Percentiles rank a stretch among this genome's conserved stretches.
Conservation (phyloP, 1,140 invertebrate genomes). For the Caenorhabditis tropicalis region DNA sequence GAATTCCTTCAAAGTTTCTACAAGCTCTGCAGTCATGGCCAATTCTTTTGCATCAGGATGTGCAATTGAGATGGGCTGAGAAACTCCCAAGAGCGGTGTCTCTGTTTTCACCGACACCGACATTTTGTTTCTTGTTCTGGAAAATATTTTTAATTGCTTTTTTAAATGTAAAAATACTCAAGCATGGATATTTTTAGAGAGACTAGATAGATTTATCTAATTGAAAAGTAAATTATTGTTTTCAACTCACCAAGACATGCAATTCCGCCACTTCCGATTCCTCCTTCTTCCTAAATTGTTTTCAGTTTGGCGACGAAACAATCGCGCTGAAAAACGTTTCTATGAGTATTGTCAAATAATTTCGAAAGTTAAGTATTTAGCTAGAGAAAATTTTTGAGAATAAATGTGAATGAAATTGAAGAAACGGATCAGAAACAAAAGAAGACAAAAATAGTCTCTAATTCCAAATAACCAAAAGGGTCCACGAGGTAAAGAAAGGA, state of each 20-base stretch:
- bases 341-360: not conserved
- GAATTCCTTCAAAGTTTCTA: slow-evolving; percentile 57
- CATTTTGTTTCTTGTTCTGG: not conserved
- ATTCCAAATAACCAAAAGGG: not conserved
- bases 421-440: not conserved
- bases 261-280: not conserved
- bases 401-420: not conserved
- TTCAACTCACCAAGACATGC: slow-evolving; percentile 36
- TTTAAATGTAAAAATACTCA: not conserved
- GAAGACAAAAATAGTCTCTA: not conserved
- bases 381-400: not conserved
- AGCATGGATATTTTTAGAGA: no score
- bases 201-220: no score
- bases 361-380: not conserved
- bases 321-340: not conserved
- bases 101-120: not conserved
- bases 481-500: not conserved
- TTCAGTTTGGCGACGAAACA: not conserved
- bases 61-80: slow-evolving; percentile 65
- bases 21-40: slow-evolving; percentile 59
- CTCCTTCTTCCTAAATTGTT: not conserved
- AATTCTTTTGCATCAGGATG: slow-evolving; percentile 59
- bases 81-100: slow-evolving; percentile 59
- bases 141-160: not conserved
- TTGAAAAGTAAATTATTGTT: no score